Evolutionary conservation across 1,140 invertebrate genomes (phyloP), one percentile per base, ranked within the genome.

Genomic region (Druon quercuslanigerum): DNA sequence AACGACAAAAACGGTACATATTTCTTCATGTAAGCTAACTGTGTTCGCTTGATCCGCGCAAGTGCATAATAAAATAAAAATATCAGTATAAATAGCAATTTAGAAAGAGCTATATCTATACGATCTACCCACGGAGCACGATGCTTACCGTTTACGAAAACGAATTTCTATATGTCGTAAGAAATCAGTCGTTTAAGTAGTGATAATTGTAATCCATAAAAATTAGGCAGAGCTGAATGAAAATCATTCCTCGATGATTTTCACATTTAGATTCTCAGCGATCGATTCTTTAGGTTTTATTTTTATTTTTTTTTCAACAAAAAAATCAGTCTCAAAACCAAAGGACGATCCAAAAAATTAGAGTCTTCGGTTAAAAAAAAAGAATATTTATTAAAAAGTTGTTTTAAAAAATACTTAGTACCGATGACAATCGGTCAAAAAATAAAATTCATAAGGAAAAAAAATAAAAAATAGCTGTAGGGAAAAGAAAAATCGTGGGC

Each of bases 111-210:
- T 40, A 66, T 60, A 66, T 70, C 66, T 60, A 50, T 76, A 71
- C 51, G 75, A 71, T 66, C 50, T 70, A 71, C 50, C 40, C 56
- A 57, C 56, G 40, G 52, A 71, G 60, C 51, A 70, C 77, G 79
- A 81, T 83, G 79, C 82, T 80, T 80, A 82, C 75, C 73, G 76
- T 83, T 81, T 80, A 81, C 74, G 77, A 80, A 80, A 83, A 73
- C 78, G 73, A 83, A 83, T 84, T 83, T 83, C 80, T 83, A 79
- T 83, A 82, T 83, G 77, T 81, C 80, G 77, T 75, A 81, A 80
- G 71, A 82, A 80, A 81, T 81, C 81, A 85, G 77, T 72, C 80
- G 78, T 77, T 79, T 78, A 70, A 82, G 76, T 83, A 83, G 80
- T 74, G 75, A 78, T 83, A 80, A 83, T 78, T 82, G 77, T 77